Evolutionary conservation across 2,888 invertebrate genomes (phyloP), one percentile per base, ranked within the genome.

Genomic region (Pseudococcus viburni): DNA sequence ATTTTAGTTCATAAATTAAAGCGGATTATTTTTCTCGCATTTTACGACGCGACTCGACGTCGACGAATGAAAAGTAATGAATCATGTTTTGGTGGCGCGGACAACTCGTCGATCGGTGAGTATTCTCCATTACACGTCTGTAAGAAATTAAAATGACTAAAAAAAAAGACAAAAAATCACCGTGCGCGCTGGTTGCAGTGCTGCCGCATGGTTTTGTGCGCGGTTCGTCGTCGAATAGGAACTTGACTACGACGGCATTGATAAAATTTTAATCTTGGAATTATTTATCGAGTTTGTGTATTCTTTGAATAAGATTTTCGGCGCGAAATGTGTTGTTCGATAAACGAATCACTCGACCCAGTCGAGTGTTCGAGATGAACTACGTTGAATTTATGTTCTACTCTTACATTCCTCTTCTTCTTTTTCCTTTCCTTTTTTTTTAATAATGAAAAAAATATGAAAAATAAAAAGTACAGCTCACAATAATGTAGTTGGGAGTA

Each of bases 191-290:
- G 22, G 6, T 1, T 6, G 55, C n/a, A 4, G 5, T 4, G 55
- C 5, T 15, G n/a, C 8, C 8, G 55, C 3, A 2, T 17, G 55
- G 12, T 15, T 55, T 55, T 55, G 48, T 48, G 48, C 17, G 55
- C 55, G 55, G 17, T 55, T 55, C 55, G 15, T 51, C 48, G 48
- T 55, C n/a, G 22, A 64, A 64, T 22, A 64, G 64, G 22, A 22
- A 64, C 22, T 64, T 22, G 64, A 64, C 22, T 19, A 22, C 73
- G 73, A 73, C 39, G 73, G 17, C 73, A 15, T 33, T 39, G 73
- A 73, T 73, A 33, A 73, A 73, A 73, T 73, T 73, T 73, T 73
- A 73, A 73, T 73, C 73, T 73, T 8, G 33, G 73, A 33, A 73
- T 73, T 73, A 73, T 73, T 33, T 73, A 73, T 73, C 73, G 33